Evolutionary conservation across 2,113 vertebrate species (phyloP).

Genomic region (Nothocercus julius): DNA sequence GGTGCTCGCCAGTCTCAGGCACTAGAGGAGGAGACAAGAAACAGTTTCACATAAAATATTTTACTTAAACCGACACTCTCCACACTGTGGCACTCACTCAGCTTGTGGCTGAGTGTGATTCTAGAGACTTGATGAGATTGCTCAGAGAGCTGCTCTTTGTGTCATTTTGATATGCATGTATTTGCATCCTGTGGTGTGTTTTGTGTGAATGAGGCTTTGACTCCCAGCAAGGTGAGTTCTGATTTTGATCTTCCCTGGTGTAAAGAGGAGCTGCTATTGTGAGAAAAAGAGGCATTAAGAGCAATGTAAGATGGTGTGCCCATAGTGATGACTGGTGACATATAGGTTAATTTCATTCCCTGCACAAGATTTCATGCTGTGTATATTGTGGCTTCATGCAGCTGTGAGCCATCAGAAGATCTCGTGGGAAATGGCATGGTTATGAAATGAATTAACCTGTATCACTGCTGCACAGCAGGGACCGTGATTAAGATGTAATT

Average conservation of each 20-base stretch:
- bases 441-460: slow-evolving; percentile 74
- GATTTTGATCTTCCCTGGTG: background rate
- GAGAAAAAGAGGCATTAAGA: background rate
- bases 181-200: accelerated
- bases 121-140: background rate
- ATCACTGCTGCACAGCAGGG: slow-evolving; percentile 28
- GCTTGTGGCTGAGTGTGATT: background rate
- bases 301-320: background rate
- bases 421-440: slow-evolving; percentile 32
- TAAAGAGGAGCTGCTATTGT: background rate
- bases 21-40: background rate
- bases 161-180: background rate
- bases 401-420: slow-evolving; percentile 38
- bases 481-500: slow-evolving; percentile 73
- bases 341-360: slow-evolving; percentile 29
- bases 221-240: background rate
- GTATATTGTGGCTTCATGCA: background rate
- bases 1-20: background rate
- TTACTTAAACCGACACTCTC: background rate
- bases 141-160: background rate
- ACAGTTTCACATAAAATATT: background rate
- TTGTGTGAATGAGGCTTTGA: background rate
- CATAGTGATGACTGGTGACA: background rate
- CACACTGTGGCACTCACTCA: accelerated
- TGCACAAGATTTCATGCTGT: background rate